Base-by-base conservation (phyloP, 2,888 invertebrate genomes). In the Phlogophora meticulosa region DNA sequence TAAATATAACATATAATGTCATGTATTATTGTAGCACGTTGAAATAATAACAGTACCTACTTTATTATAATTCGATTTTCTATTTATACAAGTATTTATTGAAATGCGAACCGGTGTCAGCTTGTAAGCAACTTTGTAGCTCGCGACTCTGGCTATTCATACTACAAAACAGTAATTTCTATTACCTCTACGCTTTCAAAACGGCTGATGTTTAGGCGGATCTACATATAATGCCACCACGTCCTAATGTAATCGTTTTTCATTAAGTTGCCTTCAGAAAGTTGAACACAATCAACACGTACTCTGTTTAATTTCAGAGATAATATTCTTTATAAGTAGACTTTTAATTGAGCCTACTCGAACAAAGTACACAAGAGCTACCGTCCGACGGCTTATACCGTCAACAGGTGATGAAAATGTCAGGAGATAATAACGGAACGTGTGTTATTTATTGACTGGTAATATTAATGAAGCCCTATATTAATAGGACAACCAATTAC, bases 371-470 rank as follows among this genome's bases (percentile, higher is more conserved):
- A 56, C 55, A 56, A 59, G 24, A 22, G 58, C 74, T 64, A 76
- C 78, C 80, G 79, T 59, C 82, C 78, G 82, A 62, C 81, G 76
- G 72, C 78, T 68, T 73, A 65, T 59, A 64, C 38, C 80, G 60
- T 81, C 82, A 81, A 83, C 87, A 85, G 85, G 81, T 87, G 84
- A 87, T 80, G 86, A 79, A 84, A 88, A 88, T 87, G 87, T 86
- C 88, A 87, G 62, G 62, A 74, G 81, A 81, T 87, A 86, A 86
- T 84, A 85, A 79, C 73, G 61, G 65, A 80, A 80, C 65, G 56
- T 63, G 58, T 72, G 68, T 76, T 80, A 76, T 80, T 82, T 79
- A 82, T 80, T 78, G 77, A 63, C 68, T 79, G 63, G 73, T 65
- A 74, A 78, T 81, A 80, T 81, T 72, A 73, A 77, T 73, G 76